These are phyloP conservation scores for Chaenodraco wilsoni DNA, from an alignment of 2,797 vertebrate genomes.

Conservation along the genomic window DNA sequence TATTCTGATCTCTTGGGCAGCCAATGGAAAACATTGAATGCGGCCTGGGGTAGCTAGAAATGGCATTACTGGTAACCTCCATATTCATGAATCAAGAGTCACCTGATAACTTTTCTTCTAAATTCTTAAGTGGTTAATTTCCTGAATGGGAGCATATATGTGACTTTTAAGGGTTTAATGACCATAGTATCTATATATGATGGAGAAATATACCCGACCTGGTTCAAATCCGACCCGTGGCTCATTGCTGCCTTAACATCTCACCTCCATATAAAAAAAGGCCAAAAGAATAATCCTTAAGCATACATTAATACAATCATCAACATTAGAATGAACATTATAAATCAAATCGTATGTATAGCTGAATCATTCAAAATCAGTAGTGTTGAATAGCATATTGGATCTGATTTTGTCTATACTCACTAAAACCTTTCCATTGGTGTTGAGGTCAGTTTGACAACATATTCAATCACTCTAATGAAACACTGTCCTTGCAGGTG, in stretches of 20 bases:
- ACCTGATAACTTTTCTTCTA: slow-evolving; percentile 14
- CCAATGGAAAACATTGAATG: slow-evolving; percentile 17
- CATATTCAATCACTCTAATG: slow-evolving; percentile 56
- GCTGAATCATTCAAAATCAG: not conserved
- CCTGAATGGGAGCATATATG: slow-evolving; percentile 18
- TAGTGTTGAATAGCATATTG: not conserved
- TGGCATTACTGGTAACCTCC: slow-evolving; percentile 14
- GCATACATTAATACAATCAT: too few species aligned
- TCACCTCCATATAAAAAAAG: too few species aligned
- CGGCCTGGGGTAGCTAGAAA: slow-evolving; percentile 38
- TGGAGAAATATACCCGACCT: too few species aligned
- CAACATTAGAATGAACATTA: not conserved
- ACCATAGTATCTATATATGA: not conserved
- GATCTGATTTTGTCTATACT: slow-evolving; percentile 10
- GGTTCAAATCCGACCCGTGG: too few species aligned
- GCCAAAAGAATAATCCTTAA: too few species aligned
- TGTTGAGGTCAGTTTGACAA: slow-evolving; percentile 30
- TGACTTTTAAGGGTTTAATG: not conserved
- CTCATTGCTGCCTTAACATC: too few species aligned
- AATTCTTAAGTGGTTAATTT: not conserved
- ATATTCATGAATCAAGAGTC: slow-evolving; percentile 35
- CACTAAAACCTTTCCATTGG: not conserved
- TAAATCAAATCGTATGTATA: not conserved
- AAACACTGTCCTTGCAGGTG: slow-evolving; percentile 54
- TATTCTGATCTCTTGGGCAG: slow-evolving; percentile 30